Evolutionary conservation across 30 jellyfish, hydroid and myxozoan species (phyloP), one percentile per base, ranked within the genome.

Genomic region (Mastigias papua): DNA sequence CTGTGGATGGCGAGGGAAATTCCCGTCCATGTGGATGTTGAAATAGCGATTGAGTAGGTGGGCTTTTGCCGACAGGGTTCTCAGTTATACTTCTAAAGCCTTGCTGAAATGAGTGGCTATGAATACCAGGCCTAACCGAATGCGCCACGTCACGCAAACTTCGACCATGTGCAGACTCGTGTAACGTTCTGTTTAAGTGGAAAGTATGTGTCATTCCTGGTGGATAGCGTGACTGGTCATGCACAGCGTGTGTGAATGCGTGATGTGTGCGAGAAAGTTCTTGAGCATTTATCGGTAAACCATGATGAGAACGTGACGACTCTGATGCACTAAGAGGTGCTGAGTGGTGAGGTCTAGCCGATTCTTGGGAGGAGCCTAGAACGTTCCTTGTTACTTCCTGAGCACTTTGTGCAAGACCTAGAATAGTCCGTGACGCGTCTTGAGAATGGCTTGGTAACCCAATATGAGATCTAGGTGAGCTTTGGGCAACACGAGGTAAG

Each of bases 201-300:
- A 69, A 76, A 57, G 89, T 54, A 76, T 74, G 88, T 2, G 80
- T 68, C 84, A 86, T 74, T 28, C 89, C 95, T 16, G 89, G 95
- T 25, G 89, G 95, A 50, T 74, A 86, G 11, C 89, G 84, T 17
- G 89, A 74, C 78, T 66, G 95, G 25, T 86, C 95, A 80, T 86
- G 95, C 69, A 86, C 17, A 7, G 86, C 84, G 76, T 76, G 95
- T 73, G 89, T 80, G 19, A 76, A 78, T 13, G 95, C 82, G 49
- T 86, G 95, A 49, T 86, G 95, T 15, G 95, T 48, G 32, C 93
- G 93, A 35, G 93, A 84, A 15, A 84, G 86, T 51, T 84, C 93
- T 76, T 84, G 93, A 0, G 93, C 78, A 27, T 76, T 61, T 13
- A 84, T 50, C n/a, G 93, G 93, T 50, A 84, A 29, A 34, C 87